Evolutionary conservation across 1,140 invertebrate genomes (phyloP).

Genomic region (Eurosta solidaginis): DNA sequence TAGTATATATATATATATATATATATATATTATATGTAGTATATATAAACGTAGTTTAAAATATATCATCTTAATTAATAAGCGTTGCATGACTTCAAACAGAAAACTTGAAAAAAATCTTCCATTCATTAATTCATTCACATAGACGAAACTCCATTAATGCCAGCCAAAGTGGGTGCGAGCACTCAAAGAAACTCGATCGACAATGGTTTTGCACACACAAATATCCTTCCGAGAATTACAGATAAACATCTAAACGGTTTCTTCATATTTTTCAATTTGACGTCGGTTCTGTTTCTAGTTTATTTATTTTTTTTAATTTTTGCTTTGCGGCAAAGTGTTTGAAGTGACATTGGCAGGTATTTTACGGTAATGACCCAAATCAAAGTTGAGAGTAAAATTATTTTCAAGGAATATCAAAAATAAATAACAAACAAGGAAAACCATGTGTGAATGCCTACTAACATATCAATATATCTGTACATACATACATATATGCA

Average conservation of each 20-base stretch:
- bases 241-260: neutral
- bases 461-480: too few species aligned
- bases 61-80: too few species aligned
- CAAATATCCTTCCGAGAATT: conserved; percentile 18
- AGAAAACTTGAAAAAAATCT: neutral
- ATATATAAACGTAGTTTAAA: too few species aligned
- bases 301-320: neutral
- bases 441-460: too few species aligned
- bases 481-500: too few species aligned
- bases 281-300: neutral
- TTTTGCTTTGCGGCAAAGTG: neutral
- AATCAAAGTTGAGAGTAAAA: neutral
- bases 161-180: neutral
- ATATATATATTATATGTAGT: too few species aligned
- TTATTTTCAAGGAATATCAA: neutral
- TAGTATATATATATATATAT: too few species aligned
- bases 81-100: too few species aligned
- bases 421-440: neutral
- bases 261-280: neutral
- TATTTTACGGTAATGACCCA: conserved; percentile 23
- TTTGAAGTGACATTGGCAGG: conserved; percentile 23
- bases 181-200: neutral
- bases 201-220: neutral
- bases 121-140: conserved; percentile 2
- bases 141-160: neutral